phyloP scores from a whole-genome alignment of 2,797 vertebrate genomes.

The Phoxinus dragarum region DNA sequence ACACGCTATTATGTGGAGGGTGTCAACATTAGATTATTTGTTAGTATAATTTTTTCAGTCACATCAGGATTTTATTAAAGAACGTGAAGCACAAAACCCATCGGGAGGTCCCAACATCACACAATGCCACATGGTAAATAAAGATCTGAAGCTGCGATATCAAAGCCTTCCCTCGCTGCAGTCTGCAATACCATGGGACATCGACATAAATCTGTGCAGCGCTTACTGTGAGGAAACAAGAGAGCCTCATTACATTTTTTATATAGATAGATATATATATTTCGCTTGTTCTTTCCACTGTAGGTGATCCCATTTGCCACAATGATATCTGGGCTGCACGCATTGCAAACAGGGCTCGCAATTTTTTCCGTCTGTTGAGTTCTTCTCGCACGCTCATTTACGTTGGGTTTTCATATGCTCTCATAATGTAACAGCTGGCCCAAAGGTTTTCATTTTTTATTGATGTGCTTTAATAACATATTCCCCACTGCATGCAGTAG shows the following conservation, averaged over 20 bases:
- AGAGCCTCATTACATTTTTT: constrained; percentile 52
- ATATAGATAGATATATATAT: constrained; percentile 48
- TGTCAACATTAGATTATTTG: constrained; percentile 46
- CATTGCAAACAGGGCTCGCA: constrained; percentile 51
- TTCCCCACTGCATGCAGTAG: constrained; percentile 51
- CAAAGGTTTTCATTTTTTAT: constrained; percentile 64
- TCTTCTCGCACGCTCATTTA: constrained; percentile 51
- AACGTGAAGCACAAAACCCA: constrained; percentile 46
- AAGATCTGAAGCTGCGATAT: constrained; percentile 61
- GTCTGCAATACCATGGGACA: constrained; percentile 46
- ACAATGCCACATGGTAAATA: constrained; percentile 58
- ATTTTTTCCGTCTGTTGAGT: constrained; percentile 52
- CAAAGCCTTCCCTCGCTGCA: constrained; percentile 52
- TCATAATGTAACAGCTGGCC: constrained; percentile 60
- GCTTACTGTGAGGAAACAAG: constrained; percentile 53
- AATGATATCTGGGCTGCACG: constrained; percentile 53
- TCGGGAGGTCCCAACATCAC: constrained; percentile 49
- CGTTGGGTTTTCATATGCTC: constrained; percentile 52
- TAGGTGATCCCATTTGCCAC: constrained; percentile 55
- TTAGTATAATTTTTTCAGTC: constrained; percentile 41
- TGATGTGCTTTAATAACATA: constrained; percentile 64
- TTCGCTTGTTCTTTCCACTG: constrained; percentile 24
- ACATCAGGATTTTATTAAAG: constrained; percentile 46
- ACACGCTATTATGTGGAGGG: constrained; percentile 9
- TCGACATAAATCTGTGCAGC: constrained; percentile 43